Base-by-base conservation (phyloP, 2,113 vertebrate genomes). In the Cryptomyrus ogoouensis region DNA sequence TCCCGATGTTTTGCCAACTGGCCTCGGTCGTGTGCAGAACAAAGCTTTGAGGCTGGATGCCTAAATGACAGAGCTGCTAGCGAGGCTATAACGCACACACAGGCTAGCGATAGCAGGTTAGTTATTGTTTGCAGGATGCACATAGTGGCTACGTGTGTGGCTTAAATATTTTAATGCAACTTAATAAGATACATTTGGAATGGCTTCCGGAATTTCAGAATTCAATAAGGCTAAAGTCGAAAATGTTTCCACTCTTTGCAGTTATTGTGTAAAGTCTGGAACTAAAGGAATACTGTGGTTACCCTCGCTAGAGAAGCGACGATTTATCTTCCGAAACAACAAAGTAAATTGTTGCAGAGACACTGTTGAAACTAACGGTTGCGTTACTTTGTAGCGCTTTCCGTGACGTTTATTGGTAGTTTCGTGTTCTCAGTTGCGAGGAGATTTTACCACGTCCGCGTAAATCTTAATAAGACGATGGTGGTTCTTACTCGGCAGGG, bases 71-170 rank as follows among this genome's bases (percentile, higher is more conserved):
- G 13, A 0, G 47, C 31, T 24, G 24, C 21, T 70, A 44, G 52
- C 56, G 58, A 46, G 19, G 53, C 42, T 88, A 13, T 39, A 46
- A 9, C 27, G 62, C 8, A 42, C 70, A 58, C 19, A 31, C 90
- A 4, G 12, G 77, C 83, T 90, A 91, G 31, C 89, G 62, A 86
- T 44, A 12, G 44, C 21, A 3, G 42, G 42, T 24, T 17, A 8
- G 10, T 84, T 47, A 85, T 89, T 89, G 89, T 89, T 58, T 84
- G 39, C 80, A 46, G 39, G n/a, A 35, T 74, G 84, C 84, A 74
- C 42, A 24, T 13, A 52, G 53, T 66, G 85, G 50, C 35, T 17
- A 31, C 27, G 19, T 9, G 50, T 52, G 42, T 3, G 17, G 39
- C 21, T 47, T 24, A 84, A 24, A n/a, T 10, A 10, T 46, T 19